These are phyloP conservation scores for Andinoacara biseriatus DNA, from an alignment of 2,113 vertebrate genomes.

Conservation along the genomic window DNA sequence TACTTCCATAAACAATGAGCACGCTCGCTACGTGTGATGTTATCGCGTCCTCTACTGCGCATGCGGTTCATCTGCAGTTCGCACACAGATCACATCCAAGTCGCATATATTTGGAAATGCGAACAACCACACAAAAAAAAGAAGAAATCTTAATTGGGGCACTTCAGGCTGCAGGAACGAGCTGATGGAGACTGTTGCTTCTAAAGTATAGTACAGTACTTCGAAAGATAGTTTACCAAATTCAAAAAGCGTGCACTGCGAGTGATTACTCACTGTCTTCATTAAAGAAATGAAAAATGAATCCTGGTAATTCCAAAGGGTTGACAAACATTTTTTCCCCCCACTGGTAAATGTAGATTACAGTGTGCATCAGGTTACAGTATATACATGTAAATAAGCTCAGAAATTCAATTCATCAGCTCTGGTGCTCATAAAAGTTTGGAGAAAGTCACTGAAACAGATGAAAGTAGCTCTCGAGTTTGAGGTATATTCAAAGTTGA, in stretches of 20 bases:
- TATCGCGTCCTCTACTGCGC: too few species aligned
- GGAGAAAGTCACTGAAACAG: background rate
- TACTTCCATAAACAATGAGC: too few species aligned
- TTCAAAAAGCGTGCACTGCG: accelerated
- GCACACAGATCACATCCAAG: too few species aligned
- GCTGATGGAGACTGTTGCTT: too few species aligned
- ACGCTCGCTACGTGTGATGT: too few species aligned
- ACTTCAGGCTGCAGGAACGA: too few species aligned
- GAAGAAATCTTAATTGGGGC: too few species aligned
- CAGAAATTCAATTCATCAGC: background rate
- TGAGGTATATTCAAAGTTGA: constrained; percentile 12
- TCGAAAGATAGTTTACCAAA: background rate
- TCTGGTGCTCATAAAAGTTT: background rate
- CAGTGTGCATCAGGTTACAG: background rate
- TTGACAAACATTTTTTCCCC: background rate
- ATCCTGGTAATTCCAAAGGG: background rate
- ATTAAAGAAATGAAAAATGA: background rate
- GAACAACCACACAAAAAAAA: too few species aligned
- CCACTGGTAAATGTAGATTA: background rate
- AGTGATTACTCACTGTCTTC: background rate
- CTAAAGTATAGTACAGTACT: too few species aligned
- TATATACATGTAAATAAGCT: background rate
- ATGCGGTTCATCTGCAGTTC: too few species aligned
- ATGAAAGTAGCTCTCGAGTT: background rate
- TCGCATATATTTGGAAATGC: too few species aligned